A percentile compares a stretch with the other conserved stretches of the same genome.
Conservation (phyloP, 2,113 vertebrate genomes). For the Panthera leo region DNA sequence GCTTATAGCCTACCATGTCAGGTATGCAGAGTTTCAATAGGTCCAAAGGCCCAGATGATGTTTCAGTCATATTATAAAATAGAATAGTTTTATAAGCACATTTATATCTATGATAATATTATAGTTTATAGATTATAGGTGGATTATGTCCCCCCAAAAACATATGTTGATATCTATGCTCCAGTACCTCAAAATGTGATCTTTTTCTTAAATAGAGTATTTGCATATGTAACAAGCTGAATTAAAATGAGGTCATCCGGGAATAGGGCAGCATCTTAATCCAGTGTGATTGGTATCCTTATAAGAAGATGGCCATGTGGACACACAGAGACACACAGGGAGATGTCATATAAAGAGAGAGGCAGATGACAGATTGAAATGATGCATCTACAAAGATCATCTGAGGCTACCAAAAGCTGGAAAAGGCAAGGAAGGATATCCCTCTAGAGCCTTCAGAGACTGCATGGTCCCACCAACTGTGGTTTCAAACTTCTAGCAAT, state of each 20-base stretch:
- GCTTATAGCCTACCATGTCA: neutral
- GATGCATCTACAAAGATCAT: neutral
- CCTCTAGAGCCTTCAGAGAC: neutral
- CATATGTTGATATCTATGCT: neutral
- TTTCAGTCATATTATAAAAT: neutral
- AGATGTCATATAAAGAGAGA: neutral
- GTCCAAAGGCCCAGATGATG: neutral
- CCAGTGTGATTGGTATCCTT: neutral
- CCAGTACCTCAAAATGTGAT: neutral
- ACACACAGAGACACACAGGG: neutral
- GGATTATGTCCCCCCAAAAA: neutral
- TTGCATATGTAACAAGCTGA: neutral
- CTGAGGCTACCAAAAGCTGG: neutral
- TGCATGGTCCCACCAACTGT: neutral
- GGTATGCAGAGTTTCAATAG: neutral
- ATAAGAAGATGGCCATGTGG: neutral
- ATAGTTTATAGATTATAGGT: neutral
- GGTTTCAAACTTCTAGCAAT: neutral
- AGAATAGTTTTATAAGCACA: neutral
- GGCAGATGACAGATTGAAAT: neutral
- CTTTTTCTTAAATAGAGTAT: neutral
- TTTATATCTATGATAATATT: neutral
- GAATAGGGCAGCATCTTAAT: neutral
- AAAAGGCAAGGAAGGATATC: neutral
- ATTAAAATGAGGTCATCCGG: neutral